Conservation (phyloP, 2,888 invertebrate genomes). For the Notodonta ziczac region DNA sequence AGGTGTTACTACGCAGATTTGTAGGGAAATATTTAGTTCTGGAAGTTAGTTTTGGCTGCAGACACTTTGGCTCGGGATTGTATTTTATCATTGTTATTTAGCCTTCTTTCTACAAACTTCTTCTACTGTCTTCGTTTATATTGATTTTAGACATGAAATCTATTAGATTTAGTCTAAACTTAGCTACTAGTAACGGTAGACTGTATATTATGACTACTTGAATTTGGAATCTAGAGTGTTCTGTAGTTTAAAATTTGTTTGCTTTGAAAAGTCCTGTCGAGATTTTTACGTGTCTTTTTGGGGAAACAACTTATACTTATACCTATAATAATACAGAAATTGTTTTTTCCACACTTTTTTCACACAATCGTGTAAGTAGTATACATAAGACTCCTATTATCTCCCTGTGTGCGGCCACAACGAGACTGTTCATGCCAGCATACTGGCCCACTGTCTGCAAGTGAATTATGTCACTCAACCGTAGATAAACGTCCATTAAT, state of each 20-base stretch:
- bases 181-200: too few species aligned
- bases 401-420: neutral
- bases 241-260: too few species aligned
- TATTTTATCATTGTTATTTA: too few species aligned
- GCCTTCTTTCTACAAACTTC: too few species aligned
- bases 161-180: too few species aligned
- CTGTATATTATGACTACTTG: too few species aligned
- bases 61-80: neutral
- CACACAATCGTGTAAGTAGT: neutral
- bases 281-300: too few species aligned
- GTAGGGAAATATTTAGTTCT: neutral
- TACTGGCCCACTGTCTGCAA: conserved; percentile 16
- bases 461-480: conserved; percentile 39
- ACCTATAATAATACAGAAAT: neutral
- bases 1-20: conserved; percentile 1
- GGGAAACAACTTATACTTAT: too few species aligned
- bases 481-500: conserved; percentile 30
- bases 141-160: too few species aligned
- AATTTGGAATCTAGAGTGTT: too few species aligned
- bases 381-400: neutral
- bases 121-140: too few species aligned
- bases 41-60: neutral
- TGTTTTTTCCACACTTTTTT: neutral
- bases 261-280: too few species aligned
- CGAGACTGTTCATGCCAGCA: conserved; percentile 12